Evolutionary conservation across 2,797 vertebrate species (phyloP).

Genomic region (Eupleurogrammus muticus): DNA sequence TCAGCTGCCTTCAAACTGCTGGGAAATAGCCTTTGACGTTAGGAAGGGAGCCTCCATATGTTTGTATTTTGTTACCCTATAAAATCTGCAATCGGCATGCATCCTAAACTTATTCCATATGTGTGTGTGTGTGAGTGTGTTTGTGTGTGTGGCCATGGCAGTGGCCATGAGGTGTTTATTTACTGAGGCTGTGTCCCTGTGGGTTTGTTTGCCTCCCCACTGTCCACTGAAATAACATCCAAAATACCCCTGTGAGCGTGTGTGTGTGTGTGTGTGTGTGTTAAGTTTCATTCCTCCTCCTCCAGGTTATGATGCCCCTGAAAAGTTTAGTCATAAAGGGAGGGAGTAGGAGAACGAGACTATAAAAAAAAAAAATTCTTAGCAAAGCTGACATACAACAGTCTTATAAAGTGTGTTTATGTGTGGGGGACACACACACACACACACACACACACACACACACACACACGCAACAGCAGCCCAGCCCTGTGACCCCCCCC

Average conservation of each 20-base stretch:
- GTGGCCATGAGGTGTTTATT: constrained; percentile 68
- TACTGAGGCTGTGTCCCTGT: constrained; percentile 39
- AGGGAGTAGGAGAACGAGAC: not conserved
- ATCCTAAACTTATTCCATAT: constrained; percentile 45
- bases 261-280: not conserved
- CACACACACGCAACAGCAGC: constrained; percentile 1
- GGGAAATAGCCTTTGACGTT: not conserved
- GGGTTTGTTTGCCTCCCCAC: constrained; percentile 56
- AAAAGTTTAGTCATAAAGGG: constrained; percentile 9
- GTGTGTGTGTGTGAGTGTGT: constrained; percentile 22
- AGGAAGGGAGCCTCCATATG: not conserved
- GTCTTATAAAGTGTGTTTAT: not conserved
- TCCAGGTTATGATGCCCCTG: constrained; percentile 14
- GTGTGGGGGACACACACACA: not conserved
- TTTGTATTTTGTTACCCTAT: constrained; percentile 6
- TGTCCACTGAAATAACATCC: constrained; percentile 71
- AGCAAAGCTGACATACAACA: not conserved
- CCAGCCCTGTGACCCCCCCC: not conserved
- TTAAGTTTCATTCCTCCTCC: constrained; percentile 13
- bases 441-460: not conserved
- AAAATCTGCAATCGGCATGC: constrained; percentile 31
- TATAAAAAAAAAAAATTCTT: too few relatives aligned
- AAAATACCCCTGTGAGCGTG: constrained; percentile 39
- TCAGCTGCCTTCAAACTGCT: constrained; percentile 6
- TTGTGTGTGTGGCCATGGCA: constrained; percentile 58